A percentile compares a stretch with the other conserved stretches of the same genome.
These are phyloP conservation scores for Drosophila histrio DNA, from an alignment of 2,888 invertebrate species.

Conservation along the genomic window DNA sequence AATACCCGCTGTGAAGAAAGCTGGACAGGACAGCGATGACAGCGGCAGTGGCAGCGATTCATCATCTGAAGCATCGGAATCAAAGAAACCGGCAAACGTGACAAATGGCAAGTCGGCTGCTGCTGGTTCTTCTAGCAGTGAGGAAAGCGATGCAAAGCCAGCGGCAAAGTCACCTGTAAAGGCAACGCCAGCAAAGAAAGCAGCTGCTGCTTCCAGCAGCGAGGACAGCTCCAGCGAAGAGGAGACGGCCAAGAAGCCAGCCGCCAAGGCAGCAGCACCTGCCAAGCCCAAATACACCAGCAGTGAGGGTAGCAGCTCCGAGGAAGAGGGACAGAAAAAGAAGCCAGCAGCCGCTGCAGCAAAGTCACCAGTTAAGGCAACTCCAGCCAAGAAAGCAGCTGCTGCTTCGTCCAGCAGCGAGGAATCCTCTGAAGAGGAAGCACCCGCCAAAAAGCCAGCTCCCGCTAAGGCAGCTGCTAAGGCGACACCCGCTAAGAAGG, in stretches of 20 bases:
- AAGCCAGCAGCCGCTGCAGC: slow-evolving; percentile 7
- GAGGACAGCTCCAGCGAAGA: slow-evolving; percentile 52
- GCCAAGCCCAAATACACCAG: slow-evolving; percentile 29
- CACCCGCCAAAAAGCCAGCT: slow-evolving; percentile 37
- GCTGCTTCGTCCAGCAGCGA: slow-evolving; percentile 42
- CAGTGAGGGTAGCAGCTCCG: slow-evolving; percentile 31
- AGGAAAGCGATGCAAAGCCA: slow-evolving; percentile 49
- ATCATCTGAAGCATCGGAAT: background rate
- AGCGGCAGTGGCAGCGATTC: slow-evolving; percentile 44
- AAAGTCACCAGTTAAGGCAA: slow-evolving; percentile 12
- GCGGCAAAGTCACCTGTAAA: slow-evolving; percentile 27
- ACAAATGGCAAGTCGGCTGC: slow-evolving; percentile 42
- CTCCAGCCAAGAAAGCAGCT: slow-evolving; percentile 36
- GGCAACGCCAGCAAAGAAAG: slow-evolving; percentile 26
- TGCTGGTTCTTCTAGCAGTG: slow-evolving; percentile 33
- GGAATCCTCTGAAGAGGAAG: slow-evolving; percentile 46
- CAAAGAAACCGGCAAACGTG: slow-evolving; percentile 27
- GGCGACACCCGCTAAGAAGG: slow-evolving; percentile 55
- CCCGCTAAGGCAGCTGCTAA: slow-evolving; percentile 40
- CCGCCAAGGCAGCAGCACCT: slow-evolving; percentile 1
- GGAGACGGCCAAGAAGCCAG: slow-evolving; percentile 30
- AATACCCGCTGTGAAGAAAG: slow-evolving; percentile 76
- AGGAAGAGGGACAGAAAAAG: background rate
- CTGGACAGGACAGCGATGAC: slow-evolving; percentile 69
- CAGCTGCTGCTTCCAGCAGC: slow-evolving; percentile 38